Base-by-base conservation (phyloP, 2,113 vertebrate species). In the Motacilla alba region DNA sequence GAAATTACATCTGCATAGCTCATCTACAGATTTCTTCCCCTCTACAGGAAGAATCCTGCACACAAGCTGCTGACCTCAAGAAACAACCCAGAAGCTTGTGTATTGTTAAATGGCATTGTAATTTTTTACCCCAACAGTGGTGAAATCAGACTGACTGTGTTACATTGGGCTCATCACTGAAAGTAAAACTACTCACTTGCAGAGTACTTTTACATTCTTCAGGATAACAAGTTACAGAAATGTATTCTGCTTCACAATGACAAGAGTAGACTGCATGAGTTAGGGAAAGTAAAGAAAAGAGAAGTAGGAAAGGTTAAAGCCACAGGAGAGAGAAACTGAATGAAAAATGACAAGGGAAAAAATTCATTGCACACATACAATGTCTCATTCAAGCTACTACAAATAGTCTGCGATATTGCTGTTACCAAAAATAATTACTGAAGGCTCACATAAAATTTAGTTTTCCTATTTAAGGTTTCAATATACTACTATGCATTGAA, bases 381-480 rank as follows among this genome's bases (percentile, higher is more conserved):
- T 87, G 39, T 93, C 81, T 83, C 50, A 55, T 93, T 74, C 55
- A 94, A 96, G 52, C 81, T 83, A 59, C 50, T 72, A 73, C 72
- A 92, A 91, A 93, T 90, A 92, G 53, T 87, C 84, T 87, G 50
- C 50, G 63, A 72, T 90, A 24, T 7, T 88, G 83, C 91, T 93
- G 56, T 95, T 85, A 70, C 81, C 55, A 93, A 80, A 60, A 77
- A n/a, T 80, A 70, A 11, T 84, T 67, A 89, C 66, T 83, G 86
- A 96, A 83, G 67, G 22, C 21, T 66, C 46, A 87, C 82, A 95
- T 88, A 92, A 97, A 95, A 95, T 33, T 95, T 96, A 59, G 75
- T 85, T 94, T 89, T 94, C 52, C 83, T 66, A 27, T 64, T 92
- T 91, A 85, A 86, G 12, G 47, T 46, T 72, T 94, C 69, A 63